phyloP scores from a whole-genome alignment of 2,797 vertebrate genomes.

The Silurus lanzhouensis region DNA sequence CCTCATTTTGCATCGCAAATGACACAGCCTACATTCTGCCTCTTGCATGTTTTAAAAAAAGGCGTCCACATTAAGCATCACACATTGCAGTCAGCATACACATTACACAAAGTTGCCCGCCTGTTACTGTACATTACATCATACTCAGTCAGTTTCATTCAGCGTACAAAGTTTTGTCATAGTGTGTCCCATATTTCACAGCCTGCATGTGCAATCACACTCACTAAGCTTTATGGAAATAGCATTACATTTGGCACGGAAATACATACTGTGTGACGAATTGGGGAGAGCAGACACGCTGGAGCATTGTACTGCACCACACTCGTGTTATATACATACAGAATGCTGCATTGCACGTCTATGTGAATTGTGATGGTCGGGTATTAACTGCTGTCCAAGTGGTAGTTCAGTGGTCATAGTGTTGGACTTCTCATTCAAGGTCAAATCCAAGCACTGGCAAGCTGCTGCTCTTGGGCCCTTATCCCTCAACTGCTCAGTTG shows the following conservation, averaged over 20 bases:
- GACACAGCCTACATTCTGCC: background rate
- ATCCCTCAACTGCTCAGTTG: too few species aligned
- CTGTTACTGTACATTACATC: slow-evolving; percentile 17
- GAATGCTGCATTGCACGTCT: background rate
- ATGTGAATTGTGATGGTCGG: background rate
- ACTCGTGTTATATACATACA: background rate
- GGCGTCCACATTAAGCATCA: background rate
- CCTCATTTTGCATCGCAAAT: slow-evolving; percentile 10
- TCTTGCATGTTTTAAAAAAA: background rate
- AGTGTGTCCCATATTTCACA: slow-evolving; percentile 2
- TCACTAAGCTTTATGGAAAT: slow-evolving; percentile 5
- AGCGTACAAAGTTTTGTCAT: background rate
- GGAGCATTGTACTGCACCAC: background rate
- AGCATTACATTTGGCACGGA: background rate
- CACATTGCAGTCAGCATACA: background rate
- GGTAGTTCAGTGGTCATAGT: too few species aligned
- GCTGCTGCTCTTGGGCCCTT: too few species aligned
- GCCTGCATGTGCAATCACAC: background rate
- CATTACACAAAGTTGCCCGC: background rate
- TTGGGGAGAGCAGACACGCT: background rate
- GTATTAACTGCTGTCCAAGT: background rate
- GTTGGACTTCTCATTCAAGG: too few species aligned
- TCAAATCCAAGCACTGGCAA: too few species aligned
- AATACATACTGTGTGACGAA: background rate
- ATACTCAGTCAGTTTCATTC: slow-evolving; percentile 9